Base-by-base conservation (phyloP, 2,888 invertebrate genomes). In the Watsonalla binaria region DNA sequence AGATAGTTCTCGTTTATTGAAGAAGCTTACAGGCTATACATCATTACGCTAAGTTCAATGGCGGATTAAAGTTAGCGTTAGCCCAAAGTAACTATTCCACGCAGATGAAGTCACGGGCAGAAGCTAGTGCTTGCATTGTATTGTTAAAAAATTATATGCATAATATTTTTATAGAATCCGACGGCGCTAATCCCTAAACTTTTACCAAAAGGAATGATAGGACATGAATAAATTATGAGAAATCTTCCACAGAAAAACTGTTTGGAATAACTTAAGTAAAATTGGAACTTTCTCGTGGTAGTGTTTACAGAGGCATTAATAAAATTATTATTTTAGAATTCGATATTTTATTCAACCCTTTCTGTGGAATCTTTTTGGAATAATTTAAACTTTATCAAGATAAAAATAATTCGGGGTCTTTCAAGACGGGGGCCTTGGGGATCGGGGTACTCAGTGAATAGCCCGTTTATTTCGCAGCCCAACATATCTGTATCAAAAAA, bases 211-310 rank as follows among this genome's bases (percentile, higher is more conserved):
- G 59, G 63, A 59, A 61, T 57, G 56, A 56, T 63, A 60, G 66
- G 63, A 62, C 62, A 77, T 78, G 78, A 77, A 78, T 78, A 76
- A 78, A 77, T 78, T 77, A 76, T 66, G 58, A 70, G 66, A 57
- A 64, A 74, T 63, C 57, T 59, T 58, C 56, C 55, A 66, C 64
- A 68, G 65, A 69, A 73, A 68, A 74, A 65, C 60, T 61, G 60
- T 63, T 62, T 66, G 56, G 62, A 66, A 62, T 60, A 69, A 69
- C 57, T 63, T 59, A 58, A 59, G 61, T 55, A 55, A 58, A 61
- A 54, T 53, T 35, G 46, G 50, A 69, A 62, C 58, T 68, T 63
- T 66, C 66, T 33, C 48, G 67, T 61, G 63, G 62, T 61, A 42
- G 42, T 42, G 42, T 42, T 42, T 42, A 42, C 42, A 42, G 42